Percentiles rank a stretch among this genome's conserved stretches.
Evolutionary conservation across 2,888 invertebrate genomes (phyloP).

Genomic region (Ypsolopha sequella): DNA sequence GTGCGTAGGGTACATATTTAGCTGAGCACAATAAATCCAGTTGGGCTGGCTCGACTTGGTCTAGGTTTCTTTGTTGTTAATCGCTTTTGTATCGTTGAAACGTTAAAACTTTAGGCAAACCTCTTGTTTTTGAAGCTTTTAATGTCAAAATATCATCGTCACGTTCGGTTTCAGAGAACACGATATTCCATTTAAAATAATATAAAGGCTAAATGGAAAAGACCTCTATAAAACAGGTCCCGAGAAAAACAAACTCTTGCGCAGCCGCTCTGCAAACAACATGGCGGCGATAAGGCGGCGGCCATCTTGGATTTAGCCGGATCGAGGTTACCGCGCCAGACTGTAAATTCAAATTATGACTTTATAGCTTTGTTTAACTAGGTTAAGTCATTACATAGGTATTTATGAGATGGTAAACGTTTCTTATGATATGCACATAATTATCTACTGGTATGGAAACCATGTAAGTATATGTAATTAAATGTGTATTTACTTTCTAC

Average conservation of each 20-base stretch:
- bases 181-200: not conserved
- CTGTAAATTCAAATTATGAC: constrained; percentile 51
- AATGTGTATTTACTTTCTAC: too few species aligned
- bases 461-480: too few species aligned
- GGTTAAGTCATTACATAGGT: constrained; percentile 4
- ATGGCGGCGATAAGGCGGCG: constrained; percentile 52
- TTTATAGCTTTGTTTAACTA: constrained; percentile 13
- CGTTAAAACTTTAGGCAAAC: not conserved
- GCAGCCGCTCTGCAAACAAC: constrained; percentile 51
- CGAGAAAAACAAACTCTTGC: constrained; percentile 43
- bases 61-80: not conserved
- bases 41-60: not conserved
- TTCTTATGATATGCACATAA: too few species aligned
- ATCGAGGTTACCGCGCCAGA: constrained; percentile 54
- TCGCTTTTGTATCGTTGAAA: constrained; percentile 7
- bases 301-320: constrained; percentile 48
- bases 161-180: not conserved
- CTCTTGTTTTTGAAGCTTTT: not conserved
- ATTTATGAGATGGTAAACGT: constrained; percentile 1
- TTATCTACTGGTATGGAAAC: too few species aligned
- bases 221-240: constrained; percentile 56
- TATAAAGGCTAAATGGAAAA: constrained; percentile 18
- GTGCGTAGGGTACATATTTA: constrained; percentile 56
- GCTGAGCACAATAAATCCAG: constrained; percentile 35
- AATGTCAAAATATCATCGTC: not conserved